Evolutionary conservation across 2,113 vertebrate genomes (phyloP), one percentile per base, ranked within the genome.

Genomic region (Onychostruthus taczanowskii): DNA sequence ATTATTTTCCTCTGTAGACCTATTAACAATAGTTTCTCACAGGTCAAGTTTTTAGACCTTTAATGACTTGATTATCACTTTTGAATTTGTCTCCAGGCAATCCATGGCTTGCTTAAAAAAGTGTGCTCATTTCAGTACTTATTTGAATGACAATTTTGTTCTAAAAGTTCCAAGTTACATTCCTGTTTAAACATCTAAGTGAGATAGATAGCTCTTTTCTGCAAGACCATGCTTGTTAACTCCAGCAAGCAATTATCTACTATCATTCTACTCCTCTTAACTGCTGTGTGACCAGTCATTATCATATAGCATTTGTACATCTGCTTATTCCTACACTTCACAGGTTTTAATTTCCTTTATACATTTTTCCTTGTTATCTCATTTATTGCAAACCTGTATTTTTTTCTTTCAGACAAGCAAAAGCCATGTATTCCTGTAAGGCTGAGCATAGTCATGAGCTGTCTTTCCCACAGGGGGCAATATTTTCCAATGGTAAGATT

Each of bases 391-490:
- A 91, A 11, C 21, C 43, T 89, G 8, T 90, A 14, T 89, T 93
- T 81, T 83, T 23, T 13, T 75, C 49, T 97, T 98, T 64, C 93
- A 99, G 99, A 88, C 98, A 99, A 87, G 99, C 99, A 86, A 99
- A 99, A 97, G 99, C 99, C 33, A 99, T 99, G 98, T 99, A 99
- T 96, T 99, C 99, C 88, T 99, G 99, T 89, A 98, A 99, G 94
- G 99, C 99, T 30, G 99, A 99, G 85, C 99, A 99, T 94, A 99
- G 99, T 96, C 98, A 99, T 33, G 99, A 99, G 95, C 98, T 99
- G 77, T 99, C 99, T 97, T 99, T 99, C 95, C 99, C 99, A 63
- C 98, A 99, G 97, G 99, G 99, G 94, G 99, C 99, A 49, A 94
- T 99, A 87, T 99, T 99, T 97, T 98, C 98, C 76, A 99, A 99